A percentile compares a stretch with the other conserved stretches of the same genome.
These are phyloP conservation scores for Spinus olivaceus DNA, from an alignment of 2,797 vertebrate species.

Conservation along the genomic window DNA sequence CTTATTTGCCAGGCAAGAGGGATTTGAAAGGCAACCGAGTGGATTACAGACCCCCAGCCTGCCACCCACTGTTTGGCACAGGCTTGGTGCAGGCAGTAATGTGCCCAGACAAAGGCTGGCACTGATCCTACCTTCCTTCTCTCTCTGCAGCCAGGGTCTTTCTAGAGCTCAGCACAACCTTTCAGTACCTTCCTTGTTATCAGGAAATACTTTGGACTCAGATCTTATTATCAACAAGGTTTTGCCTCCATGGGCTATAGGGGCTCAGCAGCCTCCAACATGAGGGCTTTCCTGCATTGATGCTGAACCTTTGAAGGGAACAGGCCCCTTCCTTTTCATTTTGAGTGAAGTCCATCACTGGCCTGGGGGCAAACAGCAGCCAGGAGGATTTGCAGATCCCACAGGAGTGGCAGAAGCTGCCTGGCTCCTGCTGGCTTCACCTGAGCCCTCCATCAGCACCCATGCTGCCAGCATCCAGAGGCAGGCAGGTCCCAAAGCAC, in stretches of 20 bases:
- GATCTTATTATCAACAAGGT: background rate
- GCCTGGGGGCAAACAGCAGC: background rate
- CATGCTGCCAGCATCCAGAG: background rate
- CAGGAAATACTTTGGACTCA: background rate
- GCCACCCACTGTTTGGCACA: rapidly evolving
- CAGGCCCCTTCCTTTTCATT: background rate
- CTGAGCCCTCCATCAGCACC: rapidly evolving
- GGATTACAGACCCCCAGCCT: background rate
- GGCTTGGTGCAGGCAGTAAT: background rate
- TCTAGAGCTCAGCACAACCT: background rate
- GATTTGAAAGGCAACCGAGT: background rate
- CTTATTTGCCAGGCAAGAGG: background rate
- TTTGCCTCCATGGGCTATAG: background rate
- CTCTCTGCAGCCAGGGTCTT: background rate
- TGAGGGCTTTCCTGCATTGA: background rate
- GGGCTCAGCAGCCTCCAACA: background rate
- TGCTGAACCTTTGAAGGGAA: background rate
- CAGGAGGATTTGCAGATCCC: background rate
- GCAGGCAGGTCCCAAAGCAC: background rate
- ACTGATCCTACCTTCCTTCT: background rate
- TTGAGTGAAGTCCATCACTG: background rate
- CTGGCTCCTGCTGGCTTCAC: background rate
- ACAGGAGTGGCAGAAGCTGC: background rate
- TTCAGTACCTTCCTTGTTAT: background rate
- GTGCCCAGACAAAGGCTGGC: background rate